Base-by-base conservation (phyloP, 2,888 invertebrate genomes). In the Brachypterus glaber region DNA sequence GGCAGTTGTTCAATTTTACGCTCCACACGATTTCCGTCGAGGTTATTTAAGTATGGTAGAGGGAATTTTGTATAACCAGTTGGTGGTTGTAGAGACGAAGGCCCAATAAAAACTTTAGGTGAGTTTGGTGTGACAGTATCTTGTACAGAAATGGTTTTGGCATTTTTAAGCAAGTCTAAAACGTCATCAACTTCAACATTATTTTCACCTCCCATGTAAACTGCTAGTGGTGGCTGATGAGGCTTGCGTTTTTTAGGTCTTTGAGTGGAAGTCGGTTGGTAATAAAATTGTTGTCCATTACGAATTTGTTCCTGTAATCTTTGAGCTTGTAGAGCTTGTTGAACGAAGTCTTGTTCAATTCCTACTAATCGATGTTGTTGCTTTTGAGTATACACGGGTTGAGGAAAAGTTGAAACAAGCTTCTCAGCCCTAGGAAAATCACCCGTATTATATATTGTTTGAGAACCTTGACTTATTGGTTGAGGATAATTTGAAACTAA, bases 221-320 rank as follows among this genome's bases (percentile, higher is more conserved):
- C 83, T 1, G 88, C 84, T 30, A 89, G 61, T 0, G 88, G 87
- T 2, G 88, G 88, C 57, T 88, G 88, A 61, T 89, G 86, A 0
- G 88, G 82, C 54, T 79, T 82, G 1, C 77, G 63, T 47, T 77
- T 79, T 36, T 71, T 74, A 59, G 1, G 69, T 66, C 3, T 69
- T 64, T 42, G 67, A 66, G 44, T 66, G 66, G 1, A 69, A 62
- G 12, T 68, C 59, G 1, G 63, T 35, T 40, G 46, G 46, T 4
- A 48, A 39, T 26, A 46, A 39, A 49, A 43, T n/a, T 51, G 52
- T 40, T 55, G 49, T 25, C 52, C 55, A 38, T 56, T 48, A 37
- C 55, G 54, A n/a, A 60, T 48, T 43, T 61, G 56, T 39, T 60
- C 53, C 45, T 62, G 64, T 5, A 66, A 46, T 42, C 56, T 62